Percentiles rank a stretch among this genome's conserved stretches.
These are phyloP conservation scores for Drosophila testacea DNA, from an alignment of 2,888 invertebrate species.

Conservation along the genomic window DNA sequence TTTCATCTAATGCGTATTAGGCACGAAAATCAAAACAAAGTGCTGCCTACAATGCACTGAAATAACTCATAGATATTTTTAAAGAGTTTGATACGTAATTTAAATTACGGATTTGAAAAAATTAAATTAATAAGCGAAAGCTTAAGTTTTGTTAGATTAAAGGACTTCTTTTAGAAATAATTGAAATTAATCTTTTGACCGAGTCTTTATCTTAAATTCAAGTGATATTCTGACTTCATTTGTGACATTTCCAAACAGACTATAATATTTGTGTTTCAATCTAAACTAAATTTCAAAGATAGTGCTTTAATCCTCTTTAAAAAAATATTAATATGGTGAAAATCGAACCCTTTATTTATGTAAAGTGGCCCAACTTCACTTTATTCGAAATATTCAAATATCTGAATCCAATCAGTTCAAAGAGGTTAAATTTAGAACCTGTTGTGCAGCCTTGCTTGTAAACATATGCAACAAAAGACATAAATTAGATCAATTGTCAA, in stretches of 20 bases:
- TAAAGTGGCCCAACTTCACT: background rate
- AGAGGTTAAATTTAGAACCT: background rate
- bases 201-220: no score
- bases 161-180: no score
- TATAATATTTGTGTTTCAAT: no score
- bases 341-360: background rate
- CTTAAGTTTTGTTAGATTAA: no score
- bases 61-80: background rate
- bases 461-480: slow-evolving; percentile 12
- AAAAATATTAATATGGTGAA: background rate
- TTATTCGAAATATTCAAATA: background rate
- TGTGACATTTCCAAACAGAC: no score
- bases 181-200: no score
- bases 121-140: no score
- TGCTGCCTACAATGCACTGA: background rate
- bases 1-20: slow-evolving; percentile 14
- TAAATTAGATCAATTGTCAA: slow-evolving; percentile 2
- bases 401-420: background rate
- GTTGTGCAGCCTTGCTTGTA: slow-evolving; percentile 1
- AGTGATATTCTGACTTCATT: no score
- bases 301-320: background rate
- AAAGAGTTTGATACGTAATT: background rate
- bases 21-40: slow-evolving; percentile 2
- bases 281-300: no score
- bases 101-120: background rate